Evolutionary conservation across 2,797 vertebrate genomes (phyloP), one percentile per base, ranked within the genome.

Genomic region (Leuciscus waleckii): DNA sequence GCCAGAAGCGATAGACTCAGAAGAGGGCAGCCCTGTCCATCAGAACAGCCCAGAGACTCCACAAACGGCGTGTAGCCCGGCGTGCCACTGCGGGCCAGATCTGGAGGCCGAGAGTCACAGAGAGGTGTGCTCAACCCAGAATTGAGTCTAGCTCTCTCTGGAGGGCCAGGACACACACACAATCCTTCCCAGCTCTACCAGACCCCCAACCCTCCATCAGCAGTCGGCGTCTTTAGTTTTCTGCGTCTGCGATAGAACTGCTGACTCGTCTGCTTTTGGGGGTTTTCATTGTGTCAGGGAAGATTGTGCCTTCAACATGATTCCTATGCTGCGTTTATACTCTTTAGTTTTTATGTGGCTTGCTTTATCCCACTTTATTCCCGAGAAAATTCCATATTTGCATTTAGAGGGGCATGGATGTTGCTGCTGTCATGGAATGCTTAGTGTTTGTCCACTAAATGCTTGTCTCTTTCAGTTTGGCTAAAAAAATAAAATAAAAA

Each of bases 81-180:
- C 88, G 23, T 92, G 93, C 89, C 92, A 92, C 88, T 93, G 92
- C 82, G 81, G 91, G 46, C 91, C 92, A 7, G 77, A 91, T 65
- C 71, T 82, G 58, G 91, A 92, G 80, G 83, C 91, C 16, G 88
- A 85, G 49, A 2, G 81, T 49, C 88, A 74, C 7, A 79, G 69
- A 58, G 93, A 89, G 88, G 65, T 51, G 29, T 90, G 23, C 54
- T 92, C 82, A 51, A 87, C 88, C 3, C 93, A 92, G 90, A 92
- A 96, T 85, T 96, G 92, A 95, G 79, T 73, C 73, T 68, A 71
- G 9, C 54, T 29, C 17, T 58, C 8, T 2, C 7, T 41, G 51
- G 77, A 81, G 51, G 74, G 29, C 51, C 29, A 26, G 85, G 51
- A 77, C 90, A n/a, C 56, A 51, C 88, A 58, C 81, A 6, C 8